phyloP scores from a whole-genome alignment of 2,797 vertebrate genomes.

The Pristis pectinata region DNA sequence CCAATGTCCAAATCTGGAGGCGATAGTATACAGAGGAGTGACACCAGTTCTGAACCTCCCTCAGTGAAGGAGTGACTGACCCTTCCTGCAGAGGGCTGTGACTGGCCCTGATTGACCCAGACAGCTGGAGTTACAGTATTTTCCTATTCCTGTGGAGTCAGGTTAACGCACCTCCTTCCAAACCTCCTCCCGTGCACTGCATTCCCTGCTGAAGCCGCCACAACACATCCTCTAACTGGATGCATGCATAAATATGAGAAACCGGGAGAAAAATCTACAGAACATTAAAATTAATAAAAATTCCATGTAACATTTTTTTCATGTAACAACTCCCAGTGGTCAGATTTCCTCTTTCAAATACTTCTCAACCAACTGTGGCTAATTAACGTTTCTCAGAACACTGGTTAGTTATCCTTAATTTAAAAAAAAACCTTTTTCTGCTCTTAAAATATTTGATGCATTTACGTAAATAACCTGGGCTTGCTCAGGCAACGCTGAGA shows the following conservation, averaged over 20 bases:
- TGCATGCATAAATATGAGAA: background rate
- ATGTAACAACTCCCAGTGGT: background rate
- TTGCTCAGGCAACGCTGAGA: background rate
- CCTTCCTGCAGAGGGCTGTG: background rate
- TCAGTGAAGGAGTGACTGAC: background rate
- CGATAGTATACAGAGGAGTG: background rate
- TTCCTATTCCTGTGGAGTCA: background rate
- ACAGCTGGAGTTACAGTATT: background rate
- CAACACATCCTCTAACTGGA: background rate
- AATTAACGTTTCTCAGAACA: background rate
- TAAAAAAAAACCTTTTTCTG: background rate
- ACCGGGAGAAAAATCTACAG: background rate
- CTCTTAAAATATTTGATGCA: constrained; percentile 18
- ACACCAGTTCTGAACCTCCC: background rate
- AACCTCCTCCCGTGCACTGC: background rate
- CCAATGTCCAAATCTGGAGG: background rate
- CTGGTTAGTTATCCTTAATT: background rate
- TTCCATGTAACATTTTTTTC: background rate
- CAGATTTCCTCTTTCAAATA: constrained; percentile 14
- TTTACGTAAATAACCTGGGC: background rate
- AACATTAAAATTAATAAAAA: constrained; percentile 23
- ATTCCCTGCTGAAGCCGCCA: background rate
- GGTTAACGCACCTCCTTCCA: background rate
- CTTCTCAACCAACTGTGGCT: background rate
- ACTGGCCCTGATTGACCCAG: background rate